A percentile compares a stretch with the other conserved stretches of the same genome.
phyloP scores from a whole-genome alignment of 2,113 vertebrate genomes.

The Micronisus gabar region DNA sequence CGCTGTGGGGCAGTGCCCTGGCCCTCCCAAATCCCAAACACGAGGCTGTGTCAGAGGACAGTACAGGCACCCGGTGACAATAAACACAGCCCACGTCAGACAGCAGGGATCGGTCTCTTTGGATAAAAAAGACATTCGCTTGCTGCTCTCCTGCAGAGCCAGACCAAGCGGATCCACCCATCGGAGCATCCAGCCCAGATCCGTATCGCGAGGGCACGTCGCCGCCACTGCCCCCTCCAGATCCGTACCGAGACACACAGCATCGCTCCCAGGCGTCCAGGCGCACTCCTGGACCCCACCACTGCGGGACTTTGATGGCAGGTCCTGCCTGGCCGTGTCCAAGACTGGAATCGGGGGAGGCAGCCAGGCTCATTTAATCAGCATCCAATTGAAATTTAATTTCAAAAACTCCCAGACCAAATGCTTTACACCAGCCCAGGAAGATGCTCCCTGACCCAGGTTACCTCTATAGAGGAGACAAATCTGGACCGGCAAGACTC shows the following conservation, averaged over 20 bases:
- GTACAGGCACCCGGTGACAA: neutral
- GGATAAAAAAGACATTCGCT: neutral
- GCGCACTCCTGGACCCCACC: neutral
- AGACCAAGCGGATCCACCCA: neutral
- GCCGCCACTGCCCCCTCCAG: neutral
- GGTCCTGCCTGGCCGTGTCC: too few species aligned
- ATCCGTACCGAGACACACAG: too few species aligned
- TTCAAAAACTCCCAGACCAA: neutral
- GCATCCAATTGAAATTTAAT: neutral
- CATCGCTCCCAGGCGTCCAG: rapidly evolving
- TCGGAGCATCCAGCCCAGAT: neutral
- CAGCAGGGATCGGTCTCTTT: neutral
- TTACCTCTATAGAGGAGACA: neutral
- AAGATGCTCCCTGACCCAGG: neutral
- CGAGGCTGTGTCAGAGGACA: neutral
- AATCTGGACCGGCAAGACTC: neutral
- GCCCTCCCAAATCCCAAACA: neutral
- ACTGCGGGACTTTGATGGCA: neutral
- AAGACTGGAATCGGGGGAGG: neutral
- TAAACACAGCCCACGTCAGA: neutral
- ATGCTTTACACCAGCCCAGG: neutral
- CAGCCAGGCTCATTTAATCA: neutral
- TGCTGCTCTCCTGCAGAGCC: neutral
- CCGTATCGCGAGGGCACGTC: too few species aligned
- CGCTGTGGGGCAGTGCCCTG: neutral